Evolutionary conservation across 2,888 invertebrate species (phyloP).

Genomic region (Metopia argyrocephala): DNA sequence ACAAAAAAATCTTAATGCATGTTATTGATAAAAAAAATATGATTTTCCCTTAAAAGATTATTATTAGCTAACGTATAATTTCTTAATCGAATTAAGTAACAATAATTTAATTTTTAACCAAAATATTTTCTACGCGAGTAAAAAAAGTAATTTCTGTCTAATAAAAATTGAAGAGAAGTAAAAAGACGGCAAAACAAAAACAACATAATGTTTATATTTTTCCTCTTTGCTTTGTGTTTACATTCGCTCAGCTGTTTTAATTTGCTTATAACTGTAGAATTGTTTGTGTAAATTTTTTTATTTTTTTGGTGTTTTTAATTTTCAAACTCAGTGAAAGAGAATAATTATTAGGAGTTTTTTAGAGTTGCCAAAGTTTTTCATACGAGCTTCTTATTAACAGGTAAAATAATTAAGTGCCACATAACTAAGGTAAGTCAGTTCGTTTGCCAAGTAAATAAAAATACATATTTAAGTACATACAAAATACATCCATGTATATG

Average conservation of each 20-base stretch:
- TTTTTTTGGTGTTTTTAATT: background rate
- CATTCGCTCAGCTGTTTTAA: conserved; percentile 45
- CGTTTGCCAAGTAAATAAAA: background rate
- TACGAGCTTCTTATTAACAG: background rate
- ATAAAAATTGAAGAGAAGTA: conserved; percentile 16
- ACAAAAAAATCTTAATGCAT: too few species aligned
- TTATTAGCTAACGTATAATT: conserved; percentile 16
- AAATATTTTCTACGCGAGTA: background rate
- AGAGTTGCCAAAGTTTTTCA: conserved; percentile 24
- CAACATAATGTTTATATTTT: conserved; percentile 42
- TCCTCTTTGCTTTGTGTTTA: conserved; percentile 30
- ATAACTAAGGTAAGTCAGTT: conserved; percentile 43
- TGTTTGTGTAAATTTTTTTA: background rate
- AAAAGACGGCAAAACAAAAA: background rate
- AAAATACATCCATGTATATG: background rate
- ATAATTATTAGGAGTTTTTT: background rate
- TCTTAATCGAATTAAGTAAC: background rate
- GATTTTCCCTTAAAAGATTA: too few species aligned
- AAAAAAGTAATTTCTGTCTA: conserved; percentile 19
- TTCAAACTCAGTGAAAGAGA: background rate
- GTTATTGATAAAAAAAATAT: too few species aligned
- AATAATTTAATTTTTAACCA: conserved; percentile 4
- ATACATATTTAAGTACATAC: background rate
- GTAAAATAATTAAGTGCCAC: conserved; percentile 12
- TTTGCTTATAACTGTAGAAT: background rate